Percentiles rank a stretch among this genome's conserved stretches.
These are phyloP conservation scores for Luscinia luscinia DNA, from an alignment of 2,797 vertebrate genomes.

Conservation along the genomic window DNA sequence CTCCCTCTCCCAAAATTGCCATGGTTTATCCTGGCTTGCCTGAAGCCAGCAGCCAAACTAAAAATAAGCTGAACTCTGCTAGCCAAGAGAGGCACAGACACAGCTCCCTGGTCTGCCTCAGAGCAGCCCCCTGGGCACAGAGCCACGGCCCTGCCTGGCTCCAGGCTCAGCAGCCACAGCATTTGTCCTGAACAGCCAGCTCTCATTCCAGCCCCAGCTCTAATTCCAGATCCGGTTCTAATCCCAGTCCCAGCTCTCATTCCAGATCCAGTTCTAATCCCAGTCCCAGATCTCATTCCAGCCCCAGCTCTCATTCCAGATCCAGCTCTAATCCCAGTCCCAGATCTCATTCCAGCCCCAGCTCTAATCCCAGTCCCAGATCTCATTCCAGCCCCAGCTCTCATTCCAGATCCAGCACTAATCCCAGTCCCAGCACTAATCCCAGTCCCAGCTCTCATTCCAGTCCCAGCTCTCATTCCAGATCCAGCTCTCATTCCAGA, in stretches of 20 bases:
- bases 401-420: no score
- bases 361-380: no score
- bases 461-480: no score
- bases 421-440: no score
- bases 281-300: not conserved
- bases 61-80: slow-evolving; percentile 46
- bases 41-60: slow-evolving; percentile 42
- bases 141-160: slow-evolving; percentile 25
- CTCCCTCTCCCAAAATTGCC: slow-evolving; percentile 19
- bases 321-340: not conserved
- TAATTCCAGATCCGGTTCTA: not conserved
- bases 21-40: slow-evolving; percentile 43
- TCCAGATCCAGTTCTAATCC: not conserved
- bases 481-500: no score
- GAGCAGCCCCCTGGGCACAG: slow-evolving; percentile 37
- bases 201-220: not conserved
- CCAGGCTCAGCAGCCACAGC: slow-evolving; percentile 12
- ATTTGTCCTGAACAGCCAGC: slow-evolving; percentile 45
- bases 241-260: not conserved
- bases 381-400: no score
- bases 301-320: not conserved
- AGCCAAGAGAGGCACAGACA: slow-evolving; percentile 39
- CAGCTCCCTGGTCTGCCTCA: slow-evolving; percentile 54
- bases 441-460: no score
- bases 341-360: not conserved